These are phyloP conservation scores for Corythoichthys haematopterus DNA, from an alignment of 2,113 vertebrate species.

Conservation along the genomic window DNA sequence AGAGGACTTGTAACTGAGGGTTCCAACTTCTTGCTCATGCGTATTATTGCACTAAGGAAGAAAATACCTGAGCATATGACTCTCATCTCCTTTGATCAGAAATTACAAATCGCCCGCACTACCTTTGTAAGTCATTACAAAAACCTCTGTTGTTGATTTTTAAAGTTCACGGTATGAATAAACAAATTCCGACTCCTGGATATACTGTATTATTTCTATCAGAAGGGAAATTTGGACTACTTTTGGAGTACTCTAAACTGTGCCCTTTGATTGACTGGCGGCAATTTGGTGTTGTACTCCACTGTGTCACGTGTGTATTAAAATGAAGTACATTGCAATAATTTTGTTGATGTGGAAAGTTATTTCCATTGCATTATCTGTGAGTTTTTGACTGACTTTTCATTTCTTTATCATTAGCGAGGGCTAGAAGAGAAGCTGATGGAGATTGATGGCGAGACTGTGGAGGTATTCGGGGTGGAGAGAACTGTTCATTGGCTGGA, in stretches of 20 bases:
- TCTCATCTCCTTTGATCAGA: slow-evolving; percentile 75
- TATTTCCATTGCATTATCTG: too few relatives aligned
- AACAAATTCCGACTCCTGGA: not conserved
- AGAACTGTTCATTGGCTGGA: slow-evolving; percentile 53
- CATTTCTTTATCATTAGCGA: slow-evolving; percentile 49
- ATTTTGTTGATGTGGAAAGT: not conserved
- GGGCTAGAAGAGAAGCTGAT: slow-evolving; percentile 72
- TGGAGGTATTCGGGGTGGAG: slow-evolving; percentile 79
- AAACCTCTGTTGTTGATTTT: not conserved
- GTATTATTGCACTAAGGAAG: slow-evolving; percentile 73
- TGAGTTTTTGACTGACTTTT: not conserved
- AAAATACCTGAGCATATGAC: slow-evolving; percentile 64
- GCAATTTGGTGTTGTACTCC: too few relatives aligned
- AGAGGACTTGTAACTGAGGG: slow-evolving; percentile 80
- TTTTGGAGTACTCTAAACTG: too few relatives aligned
- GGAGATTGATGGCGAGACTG: slow-evolving; percentile 51
- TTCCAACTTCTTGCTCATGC: slow-evolving; percentile 80
- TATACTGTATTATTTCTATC: too few relatives aligned
- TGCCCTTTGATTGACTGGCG: too few relatives aligned
- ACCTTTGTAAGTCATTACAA: slow-evolving; percentile 76
- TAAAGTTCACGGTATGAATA: not conserved
- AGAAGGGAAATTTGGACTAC: too few relatives aligned
- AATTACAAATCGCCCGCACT: slow-evolving; percentile 67
- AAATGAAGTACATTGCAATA: too few relatives aligned
- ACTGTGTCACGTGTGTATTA: too few relatives aligned